Percentiles rank a stretch among this genome's conserved stretches.
Conservation (phyloP, 1,140 invertebrate genomes). For the Brachionus koreanus region DNA sequence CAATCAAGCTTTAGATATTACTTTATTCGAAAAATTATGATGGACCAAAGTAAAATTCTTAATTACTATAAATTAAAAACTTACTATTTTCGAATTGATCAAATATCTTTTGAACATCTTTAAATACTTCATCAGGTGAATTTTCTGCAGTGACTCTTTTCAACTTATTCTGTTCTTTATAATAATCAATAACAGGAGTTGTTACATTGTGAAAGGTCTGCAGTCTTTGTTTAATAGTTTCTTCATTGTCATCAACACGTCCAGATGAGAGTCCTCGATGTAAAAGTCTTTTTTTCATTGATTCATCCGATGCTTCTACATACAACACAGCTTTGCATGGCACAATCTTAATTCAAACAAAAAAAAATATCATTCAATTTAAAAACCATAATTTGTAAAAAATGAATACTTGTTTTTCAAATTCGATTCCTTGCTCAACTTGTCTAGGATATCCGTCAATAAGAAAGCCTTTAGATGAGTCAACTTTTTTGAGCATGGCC, state of each 20-base stretch:
- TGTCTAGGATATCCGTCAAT: conserved; percentile 85
- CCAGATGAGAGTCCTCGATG: conserved; percentile 82
- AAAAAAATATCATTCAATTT: not conserved
- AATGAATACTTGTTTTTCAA: conserved; percentile 66
- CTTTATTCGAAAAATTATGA: no score
- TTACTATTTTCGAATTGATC: conserved; percentile 18
- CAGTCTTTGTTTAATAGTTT: conserved; percentile 88
- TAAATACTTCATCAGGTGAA: conserved; percentile 38
- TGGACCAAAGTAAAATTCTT: no score
- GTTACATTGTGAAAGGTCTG: conserved; percentile 87
- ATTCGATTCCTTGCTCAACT: conserved; percentile 74
- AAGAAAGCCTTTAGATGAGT: conserved; percentile 66
- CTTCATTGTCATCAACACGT: conserved; percentile 90
- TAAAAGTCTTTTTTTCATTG: conserved; percentile 76
- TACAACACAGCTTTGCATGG: not conserved
- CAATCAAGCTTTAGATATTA: no score
- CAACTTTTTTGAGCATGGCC: conserved; percentile 53
- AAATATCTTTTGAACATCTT: conserved; percentile 17
- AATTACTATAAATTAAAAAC: no score
- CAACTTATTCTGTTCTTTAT: conserved; percentile 67
- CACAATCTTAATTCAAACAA: conserved; percentile 62
- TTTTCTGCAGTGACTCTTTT: conserved; percentile 1
- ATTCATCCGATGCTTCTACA: conserved; percentile 75
- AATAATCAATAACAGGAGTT: conserved; percentile 81
- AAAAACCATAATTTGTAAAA: not conserved